Evolutionary conservation across 2,888 invertebrate genomes (phyloP), one percentile per base, ranked within the genome.

Genomic region (Dasysyrphus tricinctus): DNA sequence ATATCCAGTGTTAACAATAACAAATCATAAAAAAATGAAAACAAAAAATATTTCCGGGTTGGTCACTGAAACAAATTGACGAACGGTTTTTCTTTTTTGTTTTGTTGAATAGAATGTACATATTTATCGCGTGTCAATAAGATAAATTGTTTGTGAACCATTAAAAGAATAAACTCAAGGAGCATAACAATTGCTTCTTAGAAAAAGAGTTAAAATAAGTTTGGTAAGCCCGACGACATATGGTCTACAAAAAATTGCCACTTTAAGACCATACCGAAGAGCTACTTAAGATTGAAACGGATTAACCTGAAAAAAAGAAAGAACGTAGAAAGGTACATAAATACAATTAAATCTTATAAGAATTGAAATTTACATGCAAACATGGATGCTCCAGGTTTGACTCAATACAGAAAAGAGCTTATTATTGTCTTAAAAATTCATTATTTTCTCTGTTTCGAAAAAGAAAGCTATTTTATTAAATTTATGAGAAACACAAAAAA

Each of bases 41-140:
- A 37, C 9, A 57, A 59, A 59, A 59, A 59, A 39, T 61, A 61
- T 61, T 61, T 61, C 61, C 61, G 39, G 61, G 61, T 61, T 61
- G 37, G 12, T 54, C 7, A 61, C 42, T 61, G 37, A 59, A 37
- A 37, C 24, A 16, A 47, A 16, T 16, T 16, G n/a, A 47, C 8
- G 47, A 47, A 16, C 12, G 0, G 39, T 44, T 44, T 24, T 24
- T 24, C 24, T 44, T 44, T 44, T 44, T 1, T 44, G n/a, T 47
- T n/a, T 42, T n/a, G 1, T 9, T 16, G 24, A 24, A 42, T 24
- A 61, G 14, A 61, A 61, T 3, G 24, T 24, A 24, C 24, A 24
- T 24, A 24, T 61, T 14, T 7, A 61, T 61, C 61, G 39, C 61
- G 61, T 61, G 61, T 19, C 61, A 61, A 57, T 34, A 32, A 9